Conservation (phyloP, 2,797 vertebrate genomes). For the Enteromius treurensis region DNA sequence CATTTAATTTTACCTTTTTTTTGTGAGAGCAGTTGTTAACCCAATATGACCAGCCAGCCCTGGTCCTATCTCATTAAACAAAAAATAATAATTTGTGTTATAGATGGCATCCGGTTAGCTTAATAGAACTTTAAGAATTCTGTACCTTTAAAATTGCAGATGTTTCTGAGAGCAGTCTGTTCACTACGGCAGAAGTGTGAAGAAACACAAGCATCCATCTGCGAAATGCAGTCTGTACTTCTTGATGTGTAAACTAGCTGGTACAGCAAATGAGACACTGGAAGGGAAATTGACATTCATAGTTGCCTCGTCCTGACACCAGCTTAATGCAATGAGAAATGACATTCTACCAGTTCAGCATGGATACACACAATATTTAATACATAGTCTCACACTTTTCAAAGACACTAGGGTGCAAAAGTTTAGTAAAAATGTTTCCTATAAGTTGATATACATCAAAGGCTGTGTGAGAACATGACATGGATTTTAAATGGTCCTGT, state of each 20-base stretch:
- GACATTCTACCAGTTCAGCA: not conserved
- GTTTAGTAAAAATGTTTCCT: not conserved
- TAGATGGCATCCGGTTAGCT: not conserved
- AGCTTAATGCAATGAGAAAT: not conserved
- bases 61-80: constrained; percentile 4
- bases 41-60: not conserved
- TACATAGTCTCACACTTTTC: not conserved
- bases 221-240: constrained; percentile 69
- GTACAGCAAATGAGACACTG: constrained; percentile 73
- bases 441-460: not conserved
- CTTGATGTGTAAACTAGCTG: constrained; percentile 66
- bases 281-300: constrained; percentile 55
- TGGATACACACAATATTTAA: not conserved
- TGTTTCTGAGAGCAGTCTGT: constrained; percentile 67
- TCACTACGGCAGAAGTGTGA: constrained; percentile 72
- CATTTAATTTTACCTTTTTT: not conserved
- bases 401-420: not conserved
- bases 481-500: too few species aligned
- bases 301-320: not conserved
- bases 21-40: constrained; percentile 13
- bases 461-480: not conserved
- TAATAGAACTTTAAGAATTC: not conserved
- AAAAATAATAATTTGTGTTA: constrained; percentile 27
- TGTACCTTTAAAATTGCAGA: constrained; percentile 82
- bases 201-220: constrained; percentile 76